Evolutionary conservation across 1,140 invertebrate species (phyloP).

Genomic region (Lethocerus indicus): DNA sequence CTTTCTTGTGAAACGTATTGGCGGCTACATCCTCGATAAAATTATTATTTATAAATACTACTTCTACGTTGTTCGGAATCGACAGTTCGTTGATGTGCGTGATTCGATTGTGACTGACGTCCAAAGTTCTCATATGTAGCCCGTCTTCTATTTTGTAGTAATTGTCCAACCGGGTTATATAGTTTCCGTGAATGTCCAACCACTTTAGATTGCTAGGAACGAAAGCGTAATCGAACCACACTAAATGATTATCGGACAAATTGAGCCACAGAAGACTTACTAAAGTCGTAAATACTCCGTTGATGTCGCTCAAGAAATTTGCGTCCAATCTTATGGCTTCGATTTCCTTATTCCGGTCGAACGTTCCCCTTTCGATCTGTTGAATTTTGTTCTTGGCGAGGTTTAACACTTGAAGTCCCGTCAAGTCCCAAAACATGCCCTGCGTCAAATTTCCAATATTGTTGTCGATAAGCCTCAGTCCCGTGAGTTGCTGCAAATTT

Average conservation of each 20-base stretch:
- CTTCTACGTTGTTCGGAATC: conserved; percentile 75
- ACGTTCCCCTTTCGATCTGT: conserved; percentile 61
- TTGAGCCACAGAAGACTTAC: conserved; percentile 69
- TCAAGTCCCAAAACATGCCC: conserved; percentile 71
- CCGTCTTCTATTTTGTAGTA: conserved; percentile 69
- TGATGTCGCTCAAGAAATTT: conserved; percentile 71
- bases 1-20: conserved; percentile 73
- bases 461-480: conserved; percentile 69
- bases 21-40: conserved; percentile 57
- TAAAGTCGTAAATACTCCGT: conserved; percentile 66
- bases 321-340: conserved; percentile 73
- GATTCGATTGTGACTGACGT: conserved; percentile 75
- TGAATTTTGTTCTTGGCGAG: conserved; percentile 75
- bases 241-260: conserved; percentile 76
- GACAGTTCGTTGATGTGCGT: conserved; percentile 57
- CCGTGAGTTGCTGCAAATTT: conserved; percentile 67
- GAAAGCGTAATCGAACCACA: conserved; percentile 82
- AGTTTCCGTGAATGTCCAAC: conserved; percentile 77
- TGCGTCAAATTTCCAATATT: conserved; percentile 66
- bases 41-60: conserved; percentile 81
- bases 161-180: conserved; percentile 66
- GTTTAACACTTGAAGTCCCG: conserved; percentile 66
- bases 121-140: conserved; percentile 55
- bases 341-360: conserved; percentile 56
- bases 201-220: conserved; percentile 74